Evolutionary conservation across 2,113 vertebrate genomes (phyloP).

Genomic region (Microtus ochrogaster): DNA sequence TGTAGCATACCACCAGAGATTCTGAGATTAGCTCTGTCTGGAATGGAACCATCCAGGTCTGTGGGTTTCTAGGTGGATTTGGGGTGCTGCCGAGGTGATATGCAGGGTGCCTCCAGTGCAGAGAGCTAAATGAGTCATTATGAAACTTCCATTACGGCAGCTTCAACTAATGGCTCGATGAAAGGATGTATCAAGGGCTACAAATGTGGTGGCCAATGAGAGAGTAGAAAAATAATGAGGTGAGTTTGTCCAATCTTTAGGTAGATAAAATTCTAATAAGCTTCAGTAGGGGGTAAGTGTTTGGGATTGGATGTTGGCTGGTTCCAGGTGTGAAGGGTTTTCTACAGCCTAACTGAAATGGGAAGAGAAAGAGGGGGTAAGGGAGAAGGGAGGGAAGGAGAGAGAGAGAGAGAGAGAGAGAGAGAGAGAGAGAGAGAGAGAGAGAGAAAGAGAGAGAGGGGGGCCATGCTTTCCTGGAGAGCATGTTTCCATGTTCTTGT

Average conservation of each 20-base stretch:
- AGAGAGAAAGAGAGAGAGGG: background rate
- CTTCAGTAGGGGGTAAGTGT: slow-evolving; percentile 69
- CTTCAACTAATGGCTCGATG: slow-evolving; percentile 73
- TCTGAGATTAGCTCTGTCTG: slow-evolving; percentile 9
- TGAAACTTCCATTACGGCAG: slow-evolving; percentile 72
- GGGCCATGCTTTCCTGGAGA: slow-evolving; percentile 47
- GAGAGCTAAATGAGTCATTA: slow-evolving; percentile 77
- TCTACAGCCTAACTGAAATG: slow-evolving; percentile 67
- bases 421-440: background rate
- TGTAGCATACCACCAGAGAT: background rate
- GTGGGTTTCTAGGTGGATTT: slow-evolving; percentile 38
- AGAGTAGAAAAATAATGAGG: slow-evolving; percentile 75
- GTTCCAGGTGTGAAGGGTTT: slow-evolving; percentile 70
- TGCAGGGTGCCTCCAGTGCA: slow-evolving; percentile 33
- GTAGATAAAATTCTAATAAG: slow-evolving; percentile 75
- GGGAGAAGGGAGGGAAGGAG: background rate
- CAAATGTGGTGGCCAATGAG: slow-evolving; percentile 79
- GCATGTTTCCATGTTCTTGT: slow-evolving; percentile 69
- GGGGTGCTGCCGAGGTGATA: slow-evolving; percentile 58
- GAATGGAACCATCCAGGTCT: slow-evolving; percentile 25
- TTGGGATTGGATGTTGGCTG: slow-evolving; percentile 13
- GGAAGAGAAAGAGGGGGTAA: background rate
- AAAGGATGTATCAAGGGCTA: slow-evolving; percentile 75
- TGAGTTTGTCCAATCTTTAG: slow-evolving; percentile 71
- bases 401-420: background rate